phyloP scores from a whole-genome alignment of 2,113 vertebrate species.

The Psittacus erithacus region DNA sequence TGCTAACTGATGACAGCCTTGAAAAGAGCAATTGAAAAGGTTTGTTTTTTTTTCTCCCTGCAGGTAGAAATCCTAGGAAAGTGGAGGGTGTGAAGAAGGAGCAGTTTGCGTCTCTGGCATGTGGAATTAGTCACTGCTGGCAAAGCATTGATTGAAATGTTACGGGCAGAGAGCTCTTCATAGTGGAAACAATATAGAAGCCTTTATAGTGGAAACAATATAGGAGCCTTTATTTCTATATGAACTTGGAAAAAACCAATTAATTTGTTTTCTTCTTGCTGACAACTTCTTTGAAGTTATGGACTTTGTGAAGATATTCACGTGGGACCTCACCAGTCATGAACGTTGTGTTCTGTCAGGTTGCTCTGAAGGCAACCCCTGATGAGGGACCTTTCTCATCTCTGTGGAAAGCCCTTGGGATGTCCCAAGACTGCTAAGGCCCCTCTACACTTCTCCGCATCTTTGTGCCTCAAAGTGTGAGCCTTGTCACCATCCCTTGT shows the following conservation, averaged over 20 bases:
- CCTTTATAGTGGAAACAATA: background rate
- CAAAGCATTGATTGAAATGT: background rate
- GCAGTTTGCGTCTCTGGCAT: background rate
- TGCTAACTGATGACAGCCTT: slow-evolving; percentile 42
- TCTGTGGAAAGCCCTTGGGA: background rate
- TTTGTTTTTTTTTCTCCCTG: background rate
- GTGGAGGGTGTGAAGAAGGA: background rate
- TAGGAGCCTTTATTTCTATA: background rate
- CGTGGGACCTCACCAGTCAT: background rate
- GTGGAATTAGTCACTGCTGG: background rate
- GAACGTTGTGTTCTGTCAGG: background rate
- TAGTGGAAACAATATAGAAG: background rate
- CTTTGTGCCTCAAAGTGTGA: background rate
- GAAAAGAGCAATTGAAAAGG: background rate
- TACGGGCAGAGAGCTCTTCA: fast-evolving
- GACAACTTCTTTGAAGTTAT: background rate
- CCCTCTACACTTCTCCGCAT: fast-evolving
- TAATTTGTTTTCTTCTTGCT: background rate
- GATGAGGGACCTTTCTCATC: background rate
- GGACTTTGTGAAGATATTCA: background rate
- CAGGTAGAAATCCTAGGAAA: background rate
- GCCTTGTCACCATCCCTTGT: background rate
- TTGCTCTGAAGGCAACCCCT: background rate
- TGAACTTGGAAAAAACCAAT: background rate
- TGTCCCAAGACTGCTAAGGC: background rate